These are phyloP conservation scores for Xiphophorus birchmanni DNA, from an alignment of 2,797 vertebrate genomes.

Conservation along the genomic window DNA sequence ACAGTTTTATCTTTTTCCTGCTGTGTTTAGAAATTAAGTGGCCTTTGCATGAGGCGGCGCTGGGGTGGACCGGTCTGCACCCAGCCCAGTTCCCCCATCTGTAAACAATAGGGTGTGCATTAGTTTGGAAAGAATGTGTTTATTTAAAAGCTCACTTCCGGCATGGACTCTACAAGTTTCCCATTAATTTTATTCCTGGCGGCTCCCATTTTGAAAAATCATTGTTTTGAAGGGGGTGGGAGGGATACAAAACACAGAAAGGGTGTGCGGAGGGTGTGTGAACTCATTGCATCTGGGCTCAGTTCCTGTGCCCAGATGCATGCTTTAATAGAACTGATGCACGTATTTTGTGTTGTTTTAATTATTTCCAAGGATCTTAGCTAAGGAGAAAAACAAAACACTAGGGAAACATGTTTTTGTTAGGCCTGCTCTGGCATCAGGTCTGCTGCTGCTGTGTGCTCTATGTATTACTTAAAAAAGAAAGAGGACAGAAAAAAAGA, in stretches of 20 bases:
- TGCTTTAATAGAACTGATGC: conserved; percentile 65
- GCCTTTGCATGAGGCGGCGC: conserved; percentile 65
- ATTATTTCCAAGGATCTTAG: conserved; percentile 64
- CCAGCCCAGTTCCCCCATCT: conserved; percentile 76
- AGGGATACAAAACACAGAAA: conserved; percentile 67
- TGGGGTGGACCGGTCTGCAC: conserved; percentile 69
- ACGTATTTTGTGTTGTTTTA: conserved; percentile 63
- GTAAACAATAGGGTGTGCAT: conserved; percentile 88
- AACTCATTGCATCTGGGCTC: conserved; percentile 64
- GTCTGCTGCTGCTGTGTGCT: conserved; percentile 30
- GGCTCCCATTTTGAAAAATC: conserved; percentile 78
- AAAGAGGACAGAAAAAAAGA: conserved; percentile 23
- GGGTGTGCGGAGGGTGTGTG: conserved; percentile 46
- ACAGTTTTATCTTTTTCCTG: conserved; percentile 57
- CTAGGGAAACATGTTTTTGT: conserved; percentile 71
- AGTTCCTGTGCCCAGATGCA: conserved; percentile 68
- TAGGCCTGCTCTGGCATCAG: conserved; percentile 51
- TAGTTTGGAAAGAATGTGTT: conserved; percentile 89
- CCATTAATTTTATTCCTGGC: conserved; percentile 85
- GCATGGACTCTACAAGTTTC: conserved; percentile 81
- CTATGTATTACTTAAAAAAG: conserved; percentile 52
- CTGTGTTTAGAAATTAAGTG: conserved; percentile 63
- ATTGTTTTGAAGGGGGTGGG: conserved; percentile 73
- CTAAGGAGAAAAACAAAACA: conserved; percentile 49
- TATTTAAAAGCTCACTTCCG: conserved; percentile 86